Base-by-base conservation (phyloP, 2,797 vertebrate genomes). In the Enteromius mattozi region DNA sequence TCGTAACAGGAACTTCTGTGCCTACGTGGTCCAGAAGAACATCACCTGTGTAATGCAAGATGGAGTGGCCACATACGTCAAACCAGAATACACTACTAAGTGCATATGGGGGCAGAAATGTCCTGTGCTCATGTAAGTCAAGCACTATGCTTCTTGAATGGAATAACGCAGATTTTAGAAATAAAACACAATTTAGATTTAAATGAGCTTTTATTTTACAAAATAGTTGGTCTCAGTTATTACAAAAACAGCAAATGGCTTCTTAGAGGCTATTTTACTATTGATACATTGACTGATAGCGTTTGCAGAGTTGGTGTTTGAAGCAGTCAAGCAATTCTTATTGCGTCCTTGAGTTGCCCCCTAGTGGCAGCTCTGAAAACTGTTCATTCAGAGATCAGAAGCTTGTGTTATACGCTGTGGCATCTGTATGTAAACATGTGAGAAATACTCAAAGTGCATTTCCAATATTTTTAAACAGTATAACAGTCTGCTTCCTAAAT, bases 101-200 rank as follows among this genome's bases (percentile, higher is more conserved):
- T 99, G 98, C 94, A 95, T 96, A 91, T 99, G 98, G 98, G 97
- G 97, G 51, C 96, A 97, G 92, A 99, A 97, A 91, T 99, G 98
- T 90, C 96, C 97, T 0, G 96, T 96, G 86, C 93, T 99, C 84
- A 94, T 95, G 97, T 99, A 94, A 96, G 98, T 96, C 17, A 6
- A 10, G 16, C 54, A 27, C 54, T 27, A 8, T 1, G 6, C 13
- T 16, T 37, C 21, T 19, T 24, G 13, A 42, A 24, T 77, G 21
- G 14, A 61, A 27, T 6, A 76, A 24, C 6, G 1, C 14, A 6
- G 12, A 24, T 56, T 76, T 56, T 37, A 56, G 19, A 37, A 3
- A 14, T n/a, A 16, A 21, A 37, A 14, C 35, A 42, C 27, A 42
- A 77, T 59, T 17, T 40, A 6, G 33, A 21, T 59, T 5, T 2